Percentiles rank a stretch among this genome's conserved stretches.
Evolutionary conservation across 2,797 vertebrate genomes (phyloP).

Genomic region (Alcedo quadribrachys): DNA sequence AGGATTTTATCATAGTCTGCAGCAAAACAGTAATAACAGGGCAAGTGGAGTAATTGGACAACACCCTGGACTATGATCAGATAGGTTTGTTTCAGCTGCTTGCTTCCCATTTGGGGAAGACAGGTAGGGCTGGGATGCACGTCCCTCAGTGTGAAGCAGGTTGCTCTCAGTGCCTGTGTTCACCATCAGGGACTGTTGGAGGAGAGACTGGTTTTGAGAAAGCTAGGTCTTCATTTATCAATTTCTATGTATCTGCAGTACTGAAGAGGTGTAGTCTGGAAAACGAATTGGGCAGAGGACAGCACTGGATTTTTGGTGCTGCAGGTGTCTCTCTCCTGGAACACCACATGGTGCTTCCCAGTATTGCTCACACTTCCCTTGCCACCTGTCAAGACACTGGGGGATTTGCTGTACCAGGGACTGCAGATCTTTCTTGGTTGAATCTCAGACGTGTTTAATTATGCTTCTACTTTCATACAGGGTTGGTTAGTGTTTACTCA

Average conservation of each 20-base stretch:
- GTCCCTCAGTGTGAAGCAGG: fast-evolving
- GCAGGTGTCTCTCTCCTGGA: not conserved
- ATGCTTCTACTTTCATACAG: not conserved
- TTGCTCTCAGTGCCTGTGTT: not conserved
- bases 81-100: not conserved
- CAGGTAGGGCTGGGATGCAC: not conserved
- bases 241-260: not conserved
- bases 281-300: not conserved
- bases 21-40: not conserved
- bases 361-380: not conserved
- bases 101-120: not conserved
- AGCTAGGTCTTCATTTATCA: no score
- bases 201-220: not conserved
- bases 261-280: not conserved
- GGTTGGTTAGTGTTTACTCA: not conserved
- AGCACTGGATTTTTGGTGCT: not conserved
- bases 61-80: not conserved
- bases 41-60: not conserved
- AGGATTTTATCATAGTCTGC: not conserved
- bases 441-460: not conserved
- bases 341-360: fast-evolving
- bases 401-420: not conserved
- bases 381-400: not conserved
- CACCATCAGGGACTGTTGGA: not conserved
- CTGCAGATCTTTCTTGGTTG: not conserved